These are phyloP conservation scores for Simalia tracyae DNA, from an alignment of 2,797 vertebrate genomes.

Conservation along the genomic window DNA sequence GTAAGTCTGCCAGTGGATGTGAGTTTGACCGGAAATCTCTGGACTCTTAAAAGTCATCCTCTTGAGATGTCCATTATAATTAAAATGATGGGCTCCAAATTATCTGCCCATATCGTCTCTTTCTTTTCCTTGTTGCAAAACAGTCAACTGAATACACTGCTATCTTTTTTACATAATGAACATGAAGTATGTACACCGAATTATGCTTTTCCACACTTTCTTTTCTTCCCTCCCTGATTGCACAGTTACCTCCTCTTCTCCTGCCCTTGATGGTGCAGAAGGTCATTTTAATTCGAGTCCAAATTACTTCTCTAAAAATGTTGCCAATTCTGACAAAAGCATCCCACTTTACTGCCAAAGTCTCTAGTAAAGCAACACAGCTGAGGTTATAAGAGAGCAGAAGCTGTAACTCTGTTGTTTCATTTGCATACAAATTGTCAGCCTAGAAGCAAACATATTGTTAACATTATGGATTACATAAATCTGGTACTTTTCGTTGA, in stretches of 20 bases:
- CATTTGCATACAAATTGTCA: slow-evolving; percentile 60
- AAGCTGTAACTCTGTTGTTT: slow-evolving; percentile 42
- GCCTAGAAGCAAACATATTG: slow-evolving; percentile 57
- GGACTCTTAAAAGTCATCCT: neutral
- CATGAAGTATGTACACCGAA: neutral
- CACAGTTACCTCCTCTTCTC: slow-evolving; percentile 11
- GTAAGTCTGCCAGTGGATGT: neutral
- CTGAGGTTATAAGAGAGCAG: slow-evolving; percentile 41
- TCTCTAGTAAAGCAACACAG: slow-evolving; percentile 39
- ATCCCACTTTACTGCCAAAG: slow-evolving; percentile 38
- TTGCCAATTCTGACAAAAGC: slow-evolving; percentile 58
- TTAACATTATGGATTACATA: slow-evolving; percentile 38
- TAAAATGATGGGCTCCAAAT: neutral
- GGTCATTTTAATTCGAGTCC: slow-evolving; percentile 56
- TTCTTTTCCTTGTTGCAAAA: neutral
- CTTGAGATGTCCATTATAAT: neutral
- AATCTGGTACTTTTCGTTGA: slow-evolving; percentile 35
- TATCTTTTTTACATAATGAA: slow-evolving; percentile 33
- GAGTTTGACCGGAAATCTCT: neutral
- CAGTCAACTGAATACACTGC: slow-evolving; percentile 39
- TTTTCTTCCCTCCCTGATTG: neutral
- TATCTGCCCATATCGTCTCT: neutral
- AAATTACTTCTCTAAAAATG: slow-evolving; percentile 50
- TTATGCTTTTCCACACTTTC: slow-evolving; percentile 12
- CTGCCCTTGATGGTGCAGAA: slow-evolving; percentile 45